Conservation (phyloP, 1,140 invertebrate species). For the Drosophila sproati region DNA sequence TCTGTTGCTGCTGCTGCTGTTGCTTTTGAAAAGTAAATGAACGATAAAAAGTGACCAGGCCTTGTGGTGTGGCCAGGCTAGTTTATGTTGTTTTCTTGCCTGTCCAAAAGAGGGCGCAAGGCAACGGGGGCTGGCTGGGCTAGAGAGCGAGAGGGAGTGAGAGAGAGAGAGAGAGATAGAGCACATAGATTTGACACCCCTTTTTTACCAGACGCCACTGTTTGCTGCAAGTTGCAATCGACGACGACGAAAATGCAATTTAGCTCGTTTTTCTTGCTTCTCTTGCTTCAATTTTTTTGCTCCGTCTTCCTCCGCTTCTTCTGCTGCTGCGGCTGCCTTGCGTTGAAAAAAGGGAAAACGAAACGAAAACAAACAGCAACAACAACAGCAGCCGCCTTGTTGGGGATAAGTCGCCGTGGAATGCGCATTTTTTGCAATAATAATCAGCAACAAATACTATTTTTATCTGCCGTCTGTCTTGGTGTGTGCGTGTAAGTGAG, state of each 20-base stretch:
- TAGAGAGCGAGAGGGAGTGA: conserved; percentile 16
- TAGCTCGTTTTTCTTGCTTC: conserved; percentile 81
- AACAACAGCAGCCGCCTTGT: conserved; percentile 56
- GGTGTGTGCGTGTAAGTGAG: conserved; percentile 28
- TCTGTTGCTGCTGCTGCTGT: conserved; percentile 40
- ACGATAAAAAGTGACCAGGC: conserved; percentile 73
- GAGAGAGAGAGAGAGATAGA: too few relatives aligned
- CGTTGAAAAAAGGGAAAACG: conserved; percentile 80
- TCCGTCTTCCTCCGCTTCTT: conserved; percentile 6
- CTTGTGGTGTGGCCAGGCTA: conserved; percentile 26
- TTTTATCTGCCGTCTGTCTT: conserved; percentile 65
- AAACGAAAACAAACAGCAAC: conserved; percentile 69
- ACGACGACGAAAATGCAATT: conserved; percentile 77
- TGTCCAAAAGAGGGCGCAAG: not conserved
- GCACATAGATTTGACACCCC: conserved; percentile 5
- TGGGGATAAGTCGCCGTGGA: conserved; percentile 75
- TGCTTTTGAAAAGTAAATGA: conserved; percentile 78
- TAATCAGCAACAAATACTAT: conserved; percentile 84
- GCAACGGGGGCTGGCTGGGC: conserved; percentile 31
- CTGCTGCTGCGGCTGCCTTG: conserved; percentile 46
- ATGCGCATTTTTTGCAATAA: conserved; percentile 84
- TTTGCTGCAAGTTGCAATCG: conserved; percentile 57
- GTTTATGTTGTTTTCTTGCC: conserved; percentile 5
- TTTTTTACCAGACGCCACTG: conserved; percentile 51
- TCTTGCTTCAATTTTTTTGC: conserved; percentile 63